A percentile compares a stretch with the other conserved stretches of the same genome.
These are phyloP conservation scores for Petroica traversi DNA, from an alignment of 2,113 vertebrate species.

Conservation along the genomic window DNA sequence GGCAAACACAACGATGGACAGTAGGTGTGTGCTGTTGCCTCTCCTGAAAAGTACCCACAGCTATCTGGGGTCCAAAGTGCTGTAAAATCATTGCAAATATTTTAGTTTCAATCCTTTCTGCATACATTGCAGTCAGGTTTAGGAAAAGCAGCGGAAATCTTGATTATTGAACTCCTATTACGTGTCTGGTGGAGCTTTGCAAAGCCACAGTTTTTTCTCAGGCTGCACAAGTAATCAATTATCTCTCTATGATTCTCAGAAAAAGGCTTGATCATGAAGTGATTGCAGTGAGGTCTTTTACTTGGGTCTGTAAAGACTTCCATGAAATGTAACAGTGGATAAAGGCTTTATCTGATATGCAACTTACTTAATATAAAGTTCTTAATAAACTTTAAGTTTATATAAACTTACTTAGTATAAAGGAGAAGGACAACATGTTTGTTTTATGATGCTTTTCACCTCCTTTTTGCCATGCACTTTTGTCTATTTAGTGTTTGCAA, in stretches of 20 bases:
- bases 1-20: not conserved
- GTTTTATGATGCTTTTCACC: not conserved
- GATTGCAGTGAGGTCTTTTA: not conserved
- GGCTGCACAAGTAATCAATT: not conserved
- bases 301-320: not conserved
- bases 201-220: not conserved
- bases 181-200: not conserved
- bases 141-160: not conserved
- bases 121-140: not conserved
- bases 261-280: not conserved
- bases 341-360: not conserved
- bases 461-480: not conserved
- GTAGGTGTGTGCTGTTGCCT: not conserved
- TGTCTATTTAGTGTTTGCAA: not conserved
- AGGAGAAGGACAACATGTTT: not conserved
- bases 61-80: not conserved
- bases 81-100: not conserved
- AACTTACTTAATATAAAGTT: not conserved
- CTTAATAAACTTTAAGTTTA: too few relatives aligned
- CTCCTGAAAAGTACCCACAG: not conserved
- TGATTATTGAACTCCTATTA: not conserved
- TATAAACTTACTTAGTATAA: not conserved
- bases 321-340: not conserved
- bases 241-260: conserved; percentile 1
- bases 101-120: not conserved